Evolutionary conservation across 2,888 invertebrate species (phyloP).

Genomic region (Chromoteleia sp.): DNA sequence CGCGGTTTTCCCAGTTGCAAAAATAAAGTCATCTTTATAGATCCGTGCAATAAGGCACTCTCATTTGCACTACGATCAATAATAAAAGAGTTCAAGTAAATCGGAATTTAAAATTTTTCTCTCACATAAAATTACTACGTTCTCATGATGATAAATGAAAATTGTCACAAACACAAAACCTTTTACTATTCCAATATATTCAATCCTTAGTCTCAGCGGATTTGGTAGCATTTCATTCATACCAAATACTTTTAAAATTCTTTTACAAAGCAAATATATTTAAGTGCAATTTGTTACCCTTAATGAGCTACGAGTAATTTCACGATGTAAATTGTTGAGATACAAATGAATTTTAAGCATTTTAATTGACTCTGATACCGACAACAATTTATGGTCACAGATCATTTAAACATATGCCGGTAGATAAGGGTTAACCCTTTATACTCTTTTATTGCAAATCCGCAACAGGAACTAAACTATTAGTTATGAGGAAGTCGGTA

Average conservation of each 20-base stretch:
- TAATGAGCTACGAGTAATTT: slow-evolving; percentile 18
- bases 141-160: not conserved
- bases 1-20: slow-evolving; percentile 7
- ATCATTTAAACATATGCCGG: not conserved
- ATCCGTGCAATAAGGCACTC: not conserved
- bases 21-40: slow-evolving; percentile 13
- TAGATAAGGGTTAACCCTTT: not conserved
- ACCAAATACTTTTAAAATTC: not conserved
- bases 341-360: not conserved
- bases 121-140: not conserved
- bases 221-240: not conserved
- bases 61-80: not conserved
- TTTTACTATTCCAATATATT: too few species aligned
- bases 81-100: not conserved
- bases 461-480: too few species aligned
- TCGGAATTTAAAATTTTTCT: not conserved
- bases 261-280: too few species aligned
- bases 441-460: too few species aligned
- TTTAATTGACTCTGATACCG: slow-evolving; percentile 1
- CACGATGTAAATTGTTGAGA: not conserved
- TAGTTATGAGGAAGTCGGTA: too few species aligned
- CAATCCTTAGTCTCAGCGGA: too few species aligned
- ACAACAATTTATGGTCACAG: not conserved
- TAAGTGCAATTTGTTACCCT: not conserved
- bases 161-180: too few species aligned